Percentiles rank a stretch among this genome's conserved stretches.
phyloP scores from a whole-genome alignment of 2,797 vertebrate genomes.

The Poeciliopsis presidionis region DNA sequence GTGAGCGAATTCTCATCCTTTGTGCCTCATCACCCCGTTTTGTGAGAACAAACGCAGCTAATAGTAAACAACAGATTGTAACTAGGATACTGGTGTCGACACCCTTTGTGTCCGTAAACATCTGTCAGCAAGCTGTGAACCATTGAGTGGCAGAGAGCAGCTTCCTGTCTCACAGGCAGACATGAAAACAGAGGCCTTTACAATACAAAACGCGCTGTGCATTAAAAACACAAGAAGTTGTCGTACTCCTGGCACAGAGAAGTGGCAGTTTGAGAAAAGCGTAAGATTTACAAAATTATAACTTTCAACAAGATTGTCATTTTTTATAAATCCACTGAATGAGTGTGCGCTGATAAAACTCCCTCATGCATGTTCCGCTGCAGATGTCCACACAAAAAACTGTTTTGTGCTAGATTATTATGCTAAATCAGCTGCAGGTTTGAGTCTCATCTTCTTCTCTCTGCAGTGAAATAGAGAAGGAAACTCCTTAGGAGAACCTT shows the following conservation, averaged over 20 bases:
- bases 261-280: background rate
- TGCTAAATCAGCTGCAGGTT: slow-evolving; percentile 27
- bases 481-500: slow-evolving; percentile 44
- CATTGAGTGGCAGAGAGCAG: slow-evolving; percentile 5
- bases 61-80: background rate
- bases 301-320: background rate
- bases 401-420: slow-evolving; percentile 8
- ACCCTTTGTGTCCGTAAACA: slow-evolving; percentile 2
- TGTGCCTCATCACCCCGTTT: background rate
- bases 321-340: background rate
- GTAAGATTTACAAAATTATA: background rate
- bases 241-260: background rate
- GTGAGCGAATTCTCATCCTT: background rate
- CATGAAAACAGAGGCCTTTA: slow-evolving; percentile 12
- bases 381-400: background rate
- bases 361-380: background rate
- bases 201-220: slow-evolving; percentile 31
- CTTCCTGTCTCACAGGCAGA: slow-evolving; percentile 39
- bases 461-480: slow-evolving; percentile 15
- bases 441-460: background rate
- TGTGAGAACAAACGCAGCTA: background rate
- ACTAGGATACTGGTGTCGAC: slow-evolving; percentile 1
- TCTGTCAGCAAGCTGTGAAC: slow-evolving; percentile 21
- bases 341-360: background rate
- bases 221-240: slow-evolving; percentile 29